Conservation (phyloP, 2,888 invertebrate species). For the Philaethria dido region DNA sequence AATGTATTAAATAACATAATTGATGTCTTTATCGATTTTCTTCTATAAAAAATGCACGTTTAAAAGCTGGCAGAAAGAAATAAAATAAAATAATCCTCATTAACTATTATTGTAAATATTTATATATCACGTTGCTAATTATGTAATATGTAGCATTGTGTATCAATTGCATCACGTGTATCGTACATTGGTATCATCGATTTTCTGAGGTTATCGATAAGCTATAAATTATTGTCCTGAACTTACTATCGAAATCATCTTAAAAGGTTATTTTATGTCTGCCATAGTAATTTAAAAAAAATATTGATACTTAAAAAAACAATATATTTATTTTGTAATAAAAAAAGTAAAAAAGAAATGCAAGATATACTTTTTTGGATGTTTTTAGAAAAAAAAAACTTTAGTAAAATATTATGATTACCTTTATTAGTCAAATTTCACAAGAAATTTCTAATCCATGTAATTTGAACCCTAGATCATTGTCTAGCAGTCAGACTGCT, state of each 20-base stretch:
- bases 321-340: too few species aligned
- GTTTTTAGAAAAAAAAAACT: too few species aligned
- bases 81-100: background rate
- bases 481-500: too few species aligned
- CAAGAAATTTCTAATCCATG: too few species aligned
- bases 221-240: background rate
- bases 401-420: too few species aligned
- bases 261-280: background rate
- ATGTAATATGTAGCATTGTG: background rate
- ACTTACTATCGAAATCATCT: background rate
- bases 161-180: conserved; percentile 11
- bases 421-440: too few species aligned
- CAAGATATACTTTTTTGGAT: too few species aligned
- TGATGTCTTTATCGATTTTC: background rate
- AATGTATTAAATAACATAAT: too few species aligned
- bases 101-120: background rate
- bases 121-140: conserved; percentile 7
- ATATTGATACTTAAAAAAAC: too few species aligned
- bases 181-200: background rate
- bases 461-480: too few species aligned
- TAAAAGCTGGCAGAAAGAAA: background rate
- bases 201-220: conserved; percentile 12
- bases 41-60: background rate
- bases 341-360: too few species aligned
- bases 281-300: background rate